Percentiles rank a stretch among this genome's conserved stretches.
phyloP scores from a whole-genome alignment of 2,888 invertebrate genomes.

The Tortricodes alternella region DNA sequence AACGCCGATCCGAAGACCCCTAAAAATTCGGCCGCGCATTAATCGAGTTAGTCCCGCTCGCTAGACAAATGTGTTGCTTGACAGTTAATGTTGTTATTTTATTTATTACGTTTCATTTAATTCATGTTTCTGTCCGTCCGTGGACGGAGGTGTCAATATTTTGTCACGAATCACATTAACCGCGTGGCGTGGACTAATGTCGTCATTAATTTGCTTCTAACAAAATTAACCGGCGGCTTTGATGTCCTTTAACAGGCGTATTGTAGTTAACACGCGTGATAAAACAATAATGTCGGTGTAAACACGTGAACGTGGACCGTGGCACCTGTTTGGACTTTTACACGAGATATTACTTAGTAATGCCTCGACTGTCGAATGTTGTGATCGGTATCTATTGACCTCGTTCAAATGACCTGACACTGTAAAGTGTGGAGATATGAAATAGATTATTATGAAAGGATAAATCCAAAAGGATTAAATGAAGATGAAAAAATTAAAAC shows the following conservation, averaged over 20 bases:
- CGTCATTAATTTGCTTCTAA: slow-evolving; percentile 74
- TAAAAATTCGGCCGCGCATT: slow-evolving; percentile 55
- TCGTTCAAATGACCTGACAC: not conserved
- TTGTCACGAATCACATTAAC: slow-evolving; percentile 78
- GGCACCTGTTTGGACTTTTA: slow-evolving; percentile 4
- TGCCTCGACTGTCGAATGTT: slow-evolving; percentile 1
- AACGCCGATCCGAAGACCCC: slow-evolving; percentile 44
- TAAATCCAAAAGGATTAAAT: too few relatives aligned
- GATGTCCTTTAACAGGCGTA: slow-evolving; percentile 60
- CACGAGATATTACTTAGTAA: slow-evolving; percentile 23
- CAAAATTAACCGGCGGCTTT: slow-evolving; percentile 71
- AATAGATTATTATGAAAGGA: too few relatives aligned
- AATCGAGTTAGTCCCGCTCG: slow-evolving; percentile 73
- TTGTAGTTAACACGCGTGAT: slow-evolving; percentile 40
- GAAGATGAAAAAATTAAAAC: too few relatives aligned
- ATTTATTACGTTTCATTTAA: slow-evolving; percentile 61
- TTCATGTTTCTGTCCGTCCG: slow-evolving; percentile 62
- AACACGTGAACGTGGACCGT: slow-evolving; percentile 46
- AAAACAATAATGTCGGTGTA: slow-evolving; percentile 53
- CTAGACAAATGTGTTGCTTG: slow-evolving; percentile 67
- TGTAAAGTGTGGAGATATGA: not conserved
- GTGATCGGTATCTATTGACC: not conserved
- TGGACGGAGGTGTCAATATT: slow-evolving; percentile 73
- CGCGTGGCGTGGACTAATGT: slow-evolving; percentile 72
- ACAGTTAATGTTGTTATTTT: slow-evolving; percentile 65